Evolutionary conservation across 2,797 vertebrate species (phyloP).

Genomic region (Ceryle rudis): DNA sequence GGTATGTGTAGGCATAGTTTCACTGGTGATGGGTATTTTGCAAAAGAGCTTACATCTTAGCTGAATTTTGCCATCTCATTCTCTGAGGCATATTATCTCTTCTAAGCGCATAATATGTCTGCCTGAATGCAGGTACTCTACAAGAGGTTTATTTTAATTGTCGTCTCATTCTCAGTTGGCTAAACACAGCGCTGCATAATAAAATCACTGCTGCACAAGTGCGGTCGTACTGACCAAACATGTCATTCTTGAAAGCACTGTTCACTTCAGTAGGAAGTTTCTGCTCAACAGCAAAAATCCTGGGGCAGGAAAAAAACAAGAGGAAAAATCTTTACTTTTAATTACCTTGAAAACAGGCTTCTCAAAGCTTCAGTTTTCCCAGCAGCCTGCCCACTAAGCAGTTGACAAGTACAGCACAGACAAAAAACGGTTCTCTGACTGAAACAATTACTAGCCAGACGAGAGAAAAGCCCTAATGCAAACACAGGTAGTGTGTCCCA

Average conservation of each 20-base stretch:
- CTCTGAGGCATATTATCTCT: not conserved
- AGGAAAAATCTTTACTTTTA: slow-evolving; percentile 65
- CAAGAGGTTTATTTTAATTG: slow-evolving; percentile 39
- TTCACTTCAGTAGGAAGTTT: not conserved
- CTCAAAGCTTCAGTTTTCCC: slow-evolving; percentile 12
- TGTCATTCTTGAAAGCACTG: not conserved
- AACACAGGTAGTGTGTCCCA: not conserved
- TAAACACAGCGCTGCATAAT: not conserved
- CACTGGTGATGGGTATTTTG: not conserved
- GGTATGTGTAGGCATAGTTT: not conserved
- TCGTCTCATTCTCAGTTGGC: not conserved
- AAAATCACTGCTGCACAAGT: not conserved
- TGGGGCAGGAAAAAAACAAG: not conserved
- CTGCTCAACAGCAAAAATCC: slow-evolving; percentile 31
- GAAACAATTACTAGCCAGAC: not conserved
- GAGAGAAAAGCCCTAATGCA: not conserved
- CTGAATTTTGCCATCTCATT: not conserved
- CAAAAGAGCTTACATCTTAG: not conserved
- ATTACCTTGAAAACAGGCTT: slow-evolving; percentile 47
- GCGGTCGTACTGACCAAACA: slow-evolving; percentile 4
- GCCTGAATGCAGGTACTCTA: not conserved
- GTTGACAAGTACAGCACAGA: not conserved
- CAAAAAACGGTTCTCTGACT: not conserved
- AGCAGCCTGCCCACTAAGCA: not conserved
- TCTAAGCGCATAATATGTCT: not conserved